A percentile compares a stretch with the other conserved stretches of the same genome.
Evolutionary conservation across 2,113 vertebrate genomes (phyloP).

Genomic region (Centropus unirufus): DNA sequence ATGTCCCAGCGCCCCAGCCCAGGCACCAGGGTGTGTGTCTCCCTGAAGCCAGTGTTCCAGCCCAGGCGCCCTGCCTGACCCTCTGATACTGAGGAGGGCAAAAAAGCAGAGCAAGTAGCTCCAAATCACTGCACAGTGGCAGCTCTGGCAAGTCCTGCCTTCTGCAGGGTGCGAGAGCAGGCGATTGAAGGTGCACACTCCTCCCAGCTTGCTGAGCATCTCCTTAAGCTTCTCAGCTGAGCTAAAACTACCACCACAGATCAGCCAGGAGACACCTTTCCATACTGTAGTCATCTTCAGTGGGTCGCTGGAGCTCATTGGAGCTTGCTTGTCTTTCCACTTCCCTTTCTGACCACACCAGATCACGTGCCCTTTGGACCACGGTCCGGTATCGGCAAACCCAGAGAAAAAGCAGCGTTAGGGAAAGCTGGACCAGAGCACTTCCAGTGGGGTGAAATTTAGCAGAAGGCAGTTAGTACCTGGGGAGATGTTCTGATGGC

Average conservation of each 20-base stretch:
- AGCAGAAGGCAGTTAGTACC: background rate
- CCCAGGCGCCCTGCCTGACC: background rate
- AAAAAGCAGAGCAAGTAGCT: background rate
- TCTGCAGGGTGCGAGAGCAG: background rate
- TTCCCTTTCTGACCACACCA: background rate
- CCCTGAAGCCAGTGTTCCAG: background rate
- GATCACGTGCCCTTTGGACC: background rate
- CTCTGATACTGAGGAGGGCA: too few relatives aligned
- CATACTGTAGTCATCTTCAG: background rate
- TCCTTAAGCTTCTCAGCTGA: background rate
- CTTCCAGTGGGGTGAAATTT: background rate
- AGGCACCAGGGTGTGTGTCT: background rate
- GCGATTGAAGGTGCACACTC: background rate
- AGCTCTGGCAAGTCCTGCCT: background rate
- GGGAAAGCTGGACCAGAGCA: background rate
- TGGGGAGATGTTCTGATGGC: background rate
- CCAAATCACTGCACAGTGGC: fast-evolving
- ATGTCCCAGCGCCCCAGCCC: too few relatives aligned
- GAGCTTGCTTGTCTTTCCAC: background rate
- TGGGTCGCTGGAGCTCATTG: background rate
- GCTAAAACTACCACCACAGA: fast-evolving
- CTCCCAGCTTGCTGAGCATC: background rate
- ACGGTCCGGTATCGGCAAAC: background rate
- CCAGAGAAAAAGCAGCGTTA: background rate
- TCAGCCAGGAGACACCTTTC: background rate